These are phyloP conservation scores for Bellardia pandia DNA, from an alignment of 2,888 invertebrate species.

Conservation along the genomic window DNA sequence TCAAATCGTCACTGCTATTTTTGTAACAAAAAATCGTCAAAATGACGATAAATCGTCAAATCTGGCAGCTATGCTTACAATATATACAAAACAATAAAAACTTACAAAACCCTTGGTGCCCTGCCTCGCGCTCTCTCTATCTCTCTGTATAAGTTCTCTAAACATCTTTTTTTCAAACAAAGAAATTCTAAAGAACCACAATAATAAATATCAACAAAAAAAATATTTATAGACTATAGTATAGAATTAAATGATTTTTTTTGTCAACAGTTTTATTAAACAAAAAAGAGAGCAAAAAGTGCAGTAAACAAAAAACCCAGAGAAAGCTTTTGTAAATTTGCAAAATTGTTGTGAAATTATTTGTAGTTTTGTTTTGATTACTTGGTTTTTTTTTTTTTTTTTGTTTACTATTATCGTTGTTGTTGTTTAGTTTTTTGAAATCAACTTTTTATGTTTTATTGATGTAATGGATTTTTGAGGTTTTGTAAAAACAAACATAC, in stretches of 20 bases:
- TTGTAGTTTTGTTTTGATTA: slow-evolving; percentile 52
- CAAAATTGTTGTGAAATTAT: slow-evolving; percentile 68
- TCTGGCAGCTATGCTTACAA: no score
- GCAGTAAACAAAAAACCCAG: slow-evolving; percentile 28
- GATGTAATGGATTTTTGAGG: neutral
- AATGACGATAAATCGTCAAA: no score
- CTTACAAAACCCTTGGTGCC: neutral
- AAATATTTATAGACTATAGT: slow-evolving; percentile 17
- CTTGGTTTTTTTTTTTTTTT: neutral
- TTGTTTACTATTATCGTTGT: neutral
- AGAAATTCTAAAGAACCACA: slow-evolving; percentile 47
- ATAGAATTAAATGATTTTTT: slow-evolving; percentile 44
- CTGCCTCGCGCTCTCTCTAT: neutral
- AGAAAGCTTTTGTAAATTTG: slow-evolving; percentile 65
- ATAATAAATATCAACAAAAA: slow-evolving; percentile 24
- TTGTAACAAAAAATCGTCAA: no score
- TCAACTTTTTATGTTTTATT: neutral
- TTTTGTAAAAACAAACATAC: neutral
- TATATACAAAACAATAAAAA: neutral
- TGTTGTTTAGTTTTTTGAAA: slow-evolving; percentile 22
- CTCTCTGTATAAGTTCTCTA: neutral
- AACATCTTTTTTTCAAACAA: slow-evolving; percentile 19
- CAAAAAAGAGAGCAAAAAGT: neutral
- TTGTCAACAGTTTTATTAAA: slow-evolving; percentile 32
- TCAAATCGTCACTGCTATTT: no score